Base-by-base conservation (phyloP, 2,888 invertebrate species). In the Sphaerophoria rueppellii region DNA sequence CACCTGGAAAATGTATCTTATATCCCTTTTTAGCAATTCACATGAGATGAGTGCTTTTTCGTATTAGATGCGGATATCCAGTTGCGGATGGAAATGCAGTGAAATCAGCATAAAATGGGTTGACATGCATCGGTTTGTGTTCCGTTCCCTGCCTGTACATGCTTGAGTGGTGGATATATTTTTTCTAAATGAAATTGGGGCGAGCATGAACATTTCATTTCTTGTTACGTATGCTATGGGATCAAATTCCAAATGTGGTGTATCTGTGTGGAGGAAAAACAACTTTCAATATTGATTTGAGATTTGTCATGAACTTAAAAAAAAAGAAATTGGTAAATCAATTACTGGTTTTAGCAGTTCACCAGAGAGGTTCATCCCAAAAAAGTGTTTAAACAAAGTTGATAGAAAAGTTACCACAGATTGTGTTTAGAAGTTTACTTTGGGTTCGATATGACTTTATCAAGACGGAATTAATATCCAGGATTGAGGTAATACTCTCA, bases 61-160 rank as follows among this genome's bases (percentile, higher is more conserved):
- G 75, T 52, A 54, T 43, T 35, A 37, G 46, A 71, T 81, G 70
- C 57, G 35, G 12, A 24, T 24, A 24, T 24, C 24, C 24, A 24
- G 24, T 2, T 24, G 24, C 24, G 2, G 24, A 24, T 24, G 24
- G 24, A 24, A 24, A 24, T 24, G 1, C 2, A 24, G 24, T 14
- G 52, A 65, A 75, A 71, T 80, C 57, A 75, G 35, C 80, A 80
- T 80, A 80, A 80, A 81, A 65, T 65, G 37, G 58, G 65, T 65
- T 63, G 75, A 75, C 75, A 79, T 61, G 37, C 6, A 24, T 35
- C 4, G 2, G 40, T 40, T 2, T 37, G 1, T 37, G 16, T 32
- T 43, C 16, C 14, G 1, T 24, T 34, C 0, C 35, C 43, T 63
- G 70, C 69, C 7, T 69, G 35, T 55, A 34, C 54, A 70, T 40